Base-by-base conservation (phyloP, 2,797 vertebrate genomes). In the Tapirus indicus region DNA sequence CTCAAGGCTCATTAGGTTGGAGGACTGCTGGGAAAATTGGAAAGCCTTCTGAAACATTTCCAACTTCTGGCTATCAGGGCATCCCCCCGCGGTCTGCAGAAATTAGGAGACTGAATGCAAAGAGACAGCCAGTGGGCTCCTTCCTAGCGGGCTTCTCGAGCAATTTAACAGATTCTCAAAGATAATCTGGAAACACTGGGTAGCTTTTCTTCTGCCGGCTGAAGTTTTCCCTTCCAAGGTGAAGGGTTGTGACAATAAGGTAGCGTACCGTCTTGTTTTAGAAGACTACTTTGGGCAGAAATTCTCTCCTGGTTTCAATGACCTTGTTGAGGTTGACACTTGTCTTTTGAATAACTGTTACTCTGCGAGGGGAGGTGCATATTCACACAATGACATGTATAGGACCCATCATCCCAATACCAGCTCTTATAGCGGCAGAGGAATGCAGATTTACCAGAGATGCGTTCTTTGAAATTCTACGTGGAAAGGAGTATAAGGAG, bases 1-100 rank as follows among this genome's bases (percentile, higher is more conserved):
- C 84, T 95, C 54, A 88, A 96, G 80, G 80, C 77, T 95, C 74
- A 87, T 92, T 98, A 88, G 77, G n/a, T 79, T 96, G 75, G 74
- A 94, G 32, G 80, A 83, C 80, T 92, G 75, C 72, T 92, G 84
- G 80, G 54, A 95, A 97, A 96, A 84, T 35, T 93, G 90, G 68
- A 96, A 93, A 95, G 62, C 18, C 44, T 84, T 62, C 27, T 23
- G 82, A 95, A 92, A 90, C 71, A 79, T 62, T 66, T 79, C 58
- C 32, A 11, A 11, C 32, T 29, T 82, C 58, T 75, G 87, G 71
- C 77, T 84, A 23, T 87, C 80, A n/a, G 41, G 58, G 38, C 29
- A 64, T 75, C 3, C 27, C 41, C 44, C 41, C 64, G 77, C 32
- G 75, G 71, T 85, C 79, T 95, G 68, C 29, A 29, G 58, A 95